Evolutionary conservation across 1,140 invertebrate genomes (phyloP), one percentile per base, ranked within the genome.

Genomic region (Drosophila lini): DNA sequence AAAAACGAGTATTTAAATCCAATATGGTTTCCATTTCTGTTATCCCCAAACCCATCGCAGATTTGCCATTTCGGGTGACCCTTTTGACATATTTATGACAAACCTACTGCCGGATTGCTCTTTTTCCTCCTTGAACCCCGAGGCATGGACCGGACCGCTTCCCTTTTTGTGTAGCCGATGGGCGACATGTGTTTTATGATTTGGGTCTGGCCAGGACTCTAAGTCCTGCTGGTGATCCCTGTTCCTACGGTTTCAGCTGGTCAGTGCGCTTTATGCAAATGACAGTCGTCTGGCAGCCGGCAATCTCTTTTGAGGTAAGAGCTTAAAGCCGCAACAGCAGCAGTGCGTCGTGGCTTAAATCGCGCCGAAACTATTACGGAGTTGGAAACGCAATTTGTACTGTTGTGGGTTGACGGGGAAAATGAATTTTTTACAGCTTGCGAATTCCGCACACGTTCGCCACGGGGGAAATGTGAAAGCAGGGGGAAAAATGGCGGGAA

Each of bases 81-180:
- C 59, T 74, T 78, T 64, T 88, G 83, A 83, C 83, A 88, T 86
- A 68, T 83, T 83, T 88, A 88, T 83, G 84, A 78, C 73, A 89
- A 80, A 50, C 52, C 45, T 25, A 62, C 19, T 44, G 22, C 42
- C 50, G 62, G 62, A 65, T 32, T 67, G 62, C 16, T 69, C 40
- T 6, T 36, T 19, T 52, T 25, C 31, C 32, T 34, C 15, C 8
- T 50, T 11, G n/a, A 3, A 10, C n/a, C 62, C 41, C 22, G 25
- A 28, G 61, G 25, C 53, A 9, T 3, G 10, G 3, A 1, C 5
- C 31, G 40, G 45, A n/a, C 34, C 34, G 11, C n/a, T 44, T 31
- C 28, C 55, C 16, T 53, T 44, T 38, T 53, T 64, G 19, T 56
- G 34, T 36, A 59, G 63, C 71, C 76, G 64, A 77, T 47, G 83